Base-by-base conservation (phyloP, 2,888 invertebrate species). In the Coelinius sp. region DNA sequence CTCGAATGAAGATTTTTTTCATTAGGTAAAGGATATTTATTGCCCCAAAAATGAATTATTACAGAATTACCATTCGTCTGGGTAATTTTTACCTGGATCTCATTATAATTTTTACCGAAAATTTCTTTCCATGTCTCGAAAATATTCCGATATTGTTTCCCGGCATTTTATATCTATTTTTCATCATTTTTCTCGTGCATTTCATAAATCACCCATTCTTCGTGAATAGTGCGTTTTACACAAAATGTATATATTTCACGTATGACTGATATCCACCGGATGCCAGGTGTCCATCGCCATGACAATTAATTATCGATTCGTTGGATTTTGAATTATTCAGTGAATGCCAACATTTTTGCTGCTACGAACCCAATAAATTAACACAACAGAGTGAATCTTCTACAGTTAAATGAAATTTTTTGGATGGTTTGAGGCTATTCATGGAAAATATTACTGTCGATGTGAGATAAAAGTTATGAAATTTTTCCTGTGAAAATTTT, bases 241-340 rank as follows among this genome's bases (percentile, higher is more conserved):
- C 31, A n/a, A 31, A 31, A 59, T 8, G 24, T 53, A 53, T 24
- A 59, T 59, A 31, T 59, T 59, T 35, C 14, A 59, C 17, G 35
- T 14, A 8, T 59, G 31, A 59, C 59, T 31, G 59, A 35, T 14
- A 20, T 35, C 12, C 59, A 31, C 31, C 35, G 31, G 17, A 59
- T 35, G 20, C 35, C 31, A 14, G 24, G 14, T 41, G 63, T 41
- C 24, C 41, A 41, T 41, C 41, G 41, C n/a, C 24, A 10, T 35
- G 41, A 63, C 63, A 63, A 63, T 63, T 63, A 63, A 63, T 63
- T 41, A 41, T 63, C 38, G 41, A 63, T 63, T 63, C 38, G 35
- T 63, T 24, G 22, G 8, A n/a, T 63, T 41, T 22, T 41, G n/a
- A 41, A 17, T 63, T 20, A 63, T 63, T 44, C 41, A 25, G n/a